Conservation (phyloP, 1,140 invertebrate species). For the Drosophila hydei region DNA sequence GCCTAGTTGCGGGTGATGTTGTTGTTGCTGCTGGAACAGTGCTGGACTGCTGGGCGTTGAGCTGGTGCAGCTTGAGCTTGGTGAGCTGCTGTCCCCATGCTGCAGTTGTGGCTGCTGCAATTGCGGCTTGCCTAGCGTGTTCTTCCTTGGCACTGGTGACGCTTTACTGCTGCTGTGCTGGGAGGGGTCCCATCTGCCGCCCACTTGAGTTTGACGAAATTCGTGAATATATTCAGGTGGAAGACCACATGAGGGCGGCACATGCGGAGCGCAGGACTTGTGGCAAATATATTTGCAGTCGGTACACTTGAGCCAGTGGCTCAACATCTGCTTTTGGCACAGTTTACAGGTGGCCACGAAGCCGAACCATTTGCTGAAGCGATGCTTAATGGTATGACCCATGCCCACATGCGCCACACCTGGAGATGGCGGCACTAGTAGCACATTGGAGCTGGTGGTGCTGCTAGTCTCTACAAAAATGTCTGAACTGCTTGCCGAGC, state of each 20-base stretch:
- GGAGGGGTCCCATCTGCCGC: constrained; percentile 86
- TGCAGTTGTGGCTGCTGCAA: constrained; percentile 56
- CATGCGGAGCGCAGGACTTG: constrained; percentile 94
- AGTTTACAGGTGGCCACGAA: constrained; percentile 95
- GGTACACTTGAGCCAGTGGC: constrained; percentile 93
- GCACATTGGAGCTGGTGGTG: constrained; percentile 77
- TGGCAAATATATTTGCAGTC: constrained; percentile 97
- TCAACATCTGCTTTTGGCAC: constrained; percentile 96
- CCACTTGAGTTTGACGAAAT: constrained; percentile 86
- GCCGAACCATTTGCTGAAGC: constrained; percentile 94
- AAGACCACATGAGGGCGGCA: constrained; percentile 95
- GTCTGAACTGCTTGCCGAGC: constrained; percentile 84
- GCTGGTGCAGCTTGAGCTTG: constrained; percentile 97
- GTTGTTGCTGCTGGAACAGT: constrained; percentile 85
- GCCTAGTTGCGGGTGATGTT: constrained; percentile 47
- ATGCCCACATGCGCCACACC: constrained; percentile 90
- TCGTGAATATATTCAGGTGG: constrained; percentile 92
- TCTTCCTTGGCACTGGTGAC: constrained; percentile 83
- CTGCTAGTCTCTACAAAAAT: constrained; percentile 83
- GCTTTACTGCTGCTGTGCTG: constrained; percentile 69
- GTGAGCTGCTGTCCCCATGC: constrained; percentile 94
- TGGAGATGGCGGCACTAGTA: constrained; percentile 90
- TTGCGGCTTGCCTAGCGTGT: constrained; percentile 45
- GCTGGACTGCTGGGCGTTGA: constrained; percentile 98
- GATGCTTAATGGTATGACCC: constrained; percentile 96